Conservation (phyloP, 2,797 vertebrate genomes). For the Mareca penelope region DNA sequence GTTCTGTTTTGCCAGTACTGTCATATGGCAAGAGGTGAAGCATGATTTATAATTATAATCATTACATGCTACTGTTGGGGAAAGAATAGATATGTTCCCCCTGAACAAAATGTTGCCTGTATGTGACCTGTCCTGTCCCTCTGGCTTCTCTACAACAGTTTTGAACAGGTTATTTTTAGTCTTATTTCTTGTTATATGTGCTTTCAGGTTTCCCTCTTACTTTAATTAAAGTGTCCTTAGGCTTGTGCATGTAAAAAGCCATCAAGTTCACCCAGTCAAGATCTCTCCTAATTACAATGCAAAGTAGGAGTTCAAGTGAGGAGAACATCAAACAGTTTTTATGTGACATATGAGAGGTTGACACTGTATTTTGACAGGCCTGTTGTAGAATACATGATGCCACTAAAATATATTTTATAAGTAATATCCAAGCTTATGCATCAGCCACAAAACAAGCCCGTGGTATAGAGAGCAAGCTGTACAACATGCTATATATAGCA, state of each 20-base stretch:
- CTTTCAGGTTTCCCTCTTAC: constrained; percentile 53
- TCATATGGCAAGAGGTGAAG: neutral
- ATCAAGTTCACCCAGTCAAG: constrained; percentile 32
- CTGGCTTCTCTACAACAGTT: constrained; percentile 17
- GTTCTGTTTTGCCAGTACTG: neutral
- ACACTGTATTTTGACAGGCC: constrained; percentile 62
- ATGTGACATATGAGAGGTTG: constrained; percentile 43
- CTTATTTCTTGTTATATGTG: constrained; percentile 28
- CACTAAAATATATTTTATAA: constrained; percentile 48
- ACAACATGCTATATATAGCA: constrained; percentile 13
- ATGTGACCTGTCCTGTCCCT: constrained; percentile 18
- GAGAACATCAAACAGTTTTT: constrained; percentile 58
- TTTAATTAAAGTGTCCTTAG: constrained; percentile 62
- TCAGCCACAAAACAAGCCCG: constrained; percentile 48
- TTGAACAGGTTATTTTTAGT: constrained; percentile 29
- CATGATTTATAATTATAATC: constrained; percentile 40
- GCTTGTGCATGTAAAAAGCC: constrained; percentile 38
- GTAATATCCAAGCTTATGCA: constrained; percentile 64
- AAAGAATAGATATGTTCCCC: neutral
- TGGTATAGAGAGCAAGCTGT: constrained; percentile 31
- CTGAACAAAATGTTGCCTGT: neutral
- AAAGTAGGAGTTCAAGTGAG: constrained; percentile 59
- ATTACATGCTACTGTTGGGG: neutral
- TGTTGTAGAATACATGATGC: constrained; percentile 34
- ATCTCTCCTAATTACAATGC: constrained; percentile 43